phyloP scores from a whole-genome alignment of 2,113 vertebrate genomes.

The Osmerus mordax region DNA sequence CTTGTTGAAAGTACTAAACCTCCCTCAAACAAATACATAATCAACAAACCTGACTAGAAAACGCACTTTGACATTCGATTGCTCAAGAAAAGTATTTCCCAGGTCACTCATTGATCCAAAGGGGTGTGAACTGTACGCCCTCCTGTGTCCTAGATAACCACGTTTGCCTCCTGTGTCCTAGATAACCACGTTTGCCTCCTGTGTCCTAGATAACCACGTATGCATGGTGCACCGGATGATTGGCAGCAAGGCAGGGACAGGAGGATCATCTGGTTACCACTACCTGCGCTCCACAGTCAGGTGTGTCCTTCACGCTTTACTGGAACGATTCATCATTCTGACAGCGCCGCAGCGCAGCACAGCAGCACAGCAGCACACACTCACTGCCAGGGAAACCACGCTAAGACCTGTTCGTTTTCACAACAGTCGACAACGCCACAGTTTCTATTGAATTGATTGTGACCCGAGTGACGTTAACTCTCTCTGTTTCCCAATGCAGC shows the following conservation, averaged over 20 bases:
- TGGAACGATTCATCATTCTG: neutral
- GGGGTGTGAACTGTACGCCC: neutral
- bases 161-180: conserved; percentile 42
- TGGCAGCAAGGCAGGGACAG: conserved; percentile 89
- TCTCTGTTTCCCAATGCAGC: conserved; percentile 59
- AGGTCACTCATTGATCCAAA: neutral
- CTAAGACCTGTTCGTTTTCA: too few species aligned
- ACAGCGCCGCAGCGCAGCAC: neutral
- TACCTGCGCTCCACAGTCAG: conserved; percentile 95
- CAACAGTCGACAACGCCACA: too few species aligned
- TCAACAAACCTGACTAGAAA: too few species aligned
- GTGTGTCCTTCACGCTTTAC: conserved; percentile 55
- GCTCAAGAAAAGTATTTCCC: neutral
- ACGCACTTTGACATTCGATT: too few species aligned
- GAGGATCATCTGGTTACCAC: conserved; percentile 93
- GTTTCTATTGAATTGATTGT: too few species aligned
- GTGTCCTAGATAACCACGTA: conserved; percentile 85
- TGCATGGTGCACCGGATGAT: conserved; percentile 98
- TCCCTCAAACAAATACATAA: too few species aligned
- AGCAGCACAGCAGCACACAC: neutral
- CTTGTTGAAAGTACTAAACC: too few species aligned
- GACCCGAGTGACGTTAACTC: too few species aligned
- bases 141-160: conserved; percentile 2
- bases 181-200: conserved; percentile 88
- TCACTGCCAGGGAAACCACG: too few species aligned